Base-by-base conservation (phyloP, 2,113 vertebrate genomes). In the Cairina moschata region DNA sequence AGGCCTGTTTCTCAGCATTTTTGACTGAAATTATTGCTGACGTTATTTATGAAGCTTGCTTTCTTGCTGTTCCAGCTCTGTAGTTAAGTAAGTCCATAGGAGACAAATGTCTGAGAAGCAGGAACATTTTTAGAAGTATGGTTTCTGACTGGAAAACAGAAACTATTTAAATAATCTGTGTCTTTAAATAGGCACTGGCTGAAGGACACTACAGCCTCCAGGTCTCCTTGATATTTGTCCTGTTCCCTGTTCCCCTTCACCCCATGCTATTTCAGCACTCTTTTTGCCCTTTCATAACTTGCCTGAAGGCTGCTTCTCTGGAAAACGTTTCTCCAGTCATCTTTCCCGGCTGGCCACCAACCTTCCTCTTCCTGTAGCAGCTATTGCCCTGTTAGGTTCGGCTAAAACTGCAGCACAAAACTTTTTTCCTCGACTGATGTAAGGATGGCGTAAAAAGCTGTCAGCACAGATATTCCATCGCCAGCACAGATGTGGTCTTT, bases 121-220 rank as follows among this genome's bases (percentile, higher is more conserved):
- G 68, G 59, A 93, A 55, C 10, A 5, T 81, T 83, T 86, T 38
- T 91, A 69, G 92, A 94, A 90, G 83, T 80, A 83, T 9, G 40
- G 18, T 83, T 94, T 88, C 65, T 77, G 68, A 50, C 68, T 96
- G 83, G 79, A 90, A 91, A 86, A 59, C 83, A 50, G 62, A 93
- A 96, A 62, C 85, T 87, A 6, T 82, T 65, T 81, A 80, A 91
- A 86, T 88, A 83, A 50, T 88, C 38, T 4, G 28, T 54, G 72
- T 54, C 85, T 93, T 90, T 91, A 95, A 94, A 91, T 82, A 93
- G 79, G 15, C 17, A 2, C 26, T 69, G 71, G 36, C 26, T 68
- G 55, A 90, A 91, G 75, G 44, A 80, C 79, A 7, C 40, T 17
- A 1, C 5, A 83, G 7, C 54, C 59, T 94, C 71, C 36, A 48